Evolutionary conservation across 2,888 invertebrate genomes (phyloP).

Genomic region (Apamea monoglypha): DNA sequence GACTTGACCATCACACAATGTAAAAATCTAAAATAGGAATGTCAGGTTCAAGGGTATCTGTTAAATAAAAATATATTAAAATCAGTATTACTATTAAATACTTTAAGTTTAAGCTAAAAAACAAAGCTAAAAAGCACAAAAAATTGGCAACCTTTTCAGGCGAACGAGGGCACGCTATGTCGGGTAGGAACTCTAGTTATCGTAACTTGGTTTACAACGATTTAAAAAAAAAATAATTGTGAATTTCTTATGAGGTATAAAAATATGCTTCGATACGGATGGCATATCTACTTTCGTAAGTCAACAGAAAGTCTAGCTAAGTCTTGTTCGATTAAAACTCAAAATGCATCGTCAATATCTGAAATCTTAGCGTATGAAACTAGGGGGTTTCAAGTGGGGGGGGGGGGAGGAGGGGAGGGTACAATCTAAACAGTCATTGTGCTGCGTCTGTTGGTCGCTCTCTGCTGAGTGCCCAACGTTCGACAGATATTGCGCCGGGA

Average conservation of each 20-base stretch:
- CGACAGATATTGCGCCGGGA: constrained; percentile 59
- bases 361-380: constrained; percentile 50
- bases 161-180: constrained; percentile 19
- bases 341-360: constrained; percentile 44
- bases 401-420: constrained; percentile 47
- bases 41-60: not conserved
- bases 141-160: constrained; percentile 5
- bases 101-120: constrained; percentile 17
- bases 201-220: too few species aligned
- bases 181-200: constrained; percentile 27
- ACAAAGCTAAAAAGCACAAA: constrained; percentile 9
- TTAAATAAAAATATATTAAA: not conserved
- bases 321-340: constrained; percentile 24
- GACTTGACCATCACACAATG: not conserved
- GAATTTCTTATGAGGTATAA: too few species aligned
- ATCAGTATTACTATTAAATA: not conserved
- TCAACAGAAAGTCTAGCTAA: not conserved
- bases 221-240: too few species aligned
- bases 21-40: not conserved
- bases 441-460: constrained; percentile 57
- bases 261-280: too few species aligned
- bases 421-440: constrained; percentile 69
- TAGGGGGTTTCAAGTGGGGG: constrained; percentile 38
- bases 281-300: not conserved
- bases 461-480: constrained; percentile 56